Percentiles rank a stretch among this genome's conserved stretches.
Evolutionary conservation across 2,113 vertebrate species (phyloP).

Genomic region (Bubo blakistoni): DNA sequence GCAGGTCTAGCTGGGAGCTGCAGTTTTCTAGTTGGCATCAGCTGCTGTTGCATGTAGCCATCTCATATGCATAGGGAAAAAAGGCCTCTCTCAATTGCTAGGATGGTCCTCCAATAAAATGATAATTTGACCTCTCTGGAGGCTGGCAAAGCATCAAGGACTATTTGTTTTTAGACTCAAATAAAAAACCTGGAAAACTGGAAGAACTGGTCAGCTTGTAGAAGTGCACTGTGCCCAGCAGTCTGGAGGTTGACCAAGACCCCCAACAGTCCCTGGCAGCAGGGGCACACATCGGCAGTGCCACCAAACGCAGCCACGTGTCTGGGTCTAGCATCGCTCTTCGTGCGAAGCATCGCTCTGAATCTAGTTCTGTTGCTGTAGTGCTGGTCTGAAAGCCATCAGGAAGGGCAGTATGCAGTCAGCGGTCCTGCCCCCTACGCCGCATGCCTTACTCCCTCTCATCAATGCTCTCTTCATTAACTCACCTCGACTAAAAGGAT

Average conservation of each 20-base stretch:
- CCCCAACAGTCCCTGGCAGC: neutral
- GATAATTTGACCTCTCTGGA: neutral
- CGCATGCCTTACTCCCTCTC: neutral
- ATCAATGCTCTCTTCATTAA: neutral
- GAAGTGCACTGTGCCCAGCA: neutral
- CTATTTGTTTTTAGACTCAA: neutral
- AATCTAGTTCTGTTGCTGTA: fast-evolving
- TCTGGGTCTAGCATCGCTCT: fast-evolving
- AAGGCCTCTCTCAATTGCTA: neutral
- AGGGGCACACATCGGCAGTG: neutral
- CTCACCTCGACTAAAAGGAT: fast-evolving
- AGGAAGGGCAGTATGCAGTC: neutral
- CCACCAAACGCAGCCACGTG: neutral
- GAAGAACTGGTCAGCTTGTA: neutral
- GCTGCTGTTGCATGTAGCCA: neutral
- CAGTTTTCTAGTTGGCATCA: neutral
- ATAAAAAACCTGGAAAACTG: neutral
- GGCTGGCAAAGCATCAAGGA: neutral
- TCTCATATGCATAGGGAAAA: neutral
- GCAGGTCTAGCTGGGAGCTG: neutral
- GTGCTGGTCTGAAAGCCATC: neutral
- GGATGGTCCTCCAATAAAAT: neutral
- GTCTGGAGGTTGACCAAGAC: neutral
- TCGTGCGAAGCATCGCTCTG: neutral
- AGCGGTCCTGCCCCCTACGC: neutral